These are phyloP conservation scores for Drosophila meridionalis DNA, from an alignment of 2,888 invertebrate genomes.

Conservation along the genomic window DNA sequence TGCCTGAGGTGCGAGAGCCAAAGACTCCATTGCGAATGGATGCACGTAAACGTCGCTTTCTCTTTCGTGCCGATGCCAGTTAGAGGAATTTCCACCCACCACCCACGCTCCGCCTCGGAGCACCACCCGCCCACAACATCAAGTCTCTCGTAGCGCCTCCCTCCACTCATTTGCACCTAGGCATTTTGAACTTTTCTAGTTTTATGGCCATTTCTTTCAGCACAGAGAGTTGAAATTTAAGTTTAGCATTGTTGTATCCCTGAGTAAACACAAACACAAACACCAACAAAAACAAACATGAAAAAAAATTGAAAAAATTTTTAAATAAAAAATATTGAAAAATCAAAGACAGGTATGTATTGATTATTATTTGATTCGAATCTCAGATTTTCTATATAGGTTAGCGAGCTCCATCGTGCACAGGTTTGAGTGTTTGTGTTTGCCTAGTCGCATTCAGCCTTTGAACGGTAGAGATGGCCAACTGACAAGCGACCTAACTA, in stretches of 20 bases:
- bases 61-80: conserved; percentile 84
- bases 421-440: conserved; percentile 73
- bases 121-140: conserved; percentile 41
- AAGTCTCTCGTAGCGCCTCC: conserved; percentile 22
- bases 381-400: background rate
- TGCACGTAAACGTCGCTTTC: conserved; percentile 85
- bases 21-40: conserved; percentile 84
- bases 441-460: conserved; percentile 67
- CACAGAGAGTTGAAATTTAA: conserved; percentile 60
- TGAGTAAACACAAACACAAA: conserved; percentile 28
- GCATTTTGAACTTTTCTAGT: conserved; percentile 70
- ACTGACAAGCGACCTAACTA: conserved; percentile 53
- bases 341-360: conserved; percentile 23
- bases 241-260: conserved; percentile 66
- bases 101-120: conserved; percentile 6
- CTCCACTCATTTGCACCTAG: conserved; percentile 59
- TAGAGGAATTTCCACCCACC: conserved; percentile 48
- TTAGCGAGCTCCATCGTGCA: conserved; percentile 76
- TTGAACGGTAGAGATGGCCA: conserved; percentile 69
- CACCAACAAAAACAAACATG: conserved; percentile 29
- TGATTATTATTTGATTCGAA: background rate
- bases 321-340: conserved; percentile 47
- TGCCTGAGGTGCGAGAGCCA: conserved; percentile 60
- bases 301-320: conserved; percentile 44
- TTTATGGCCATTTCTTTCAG: conserved; percentile 64